phyloP scores from a whole-genome alignment of 2,888 invertebrate genomes.

The Limnephilus rhombicus region DNA sequence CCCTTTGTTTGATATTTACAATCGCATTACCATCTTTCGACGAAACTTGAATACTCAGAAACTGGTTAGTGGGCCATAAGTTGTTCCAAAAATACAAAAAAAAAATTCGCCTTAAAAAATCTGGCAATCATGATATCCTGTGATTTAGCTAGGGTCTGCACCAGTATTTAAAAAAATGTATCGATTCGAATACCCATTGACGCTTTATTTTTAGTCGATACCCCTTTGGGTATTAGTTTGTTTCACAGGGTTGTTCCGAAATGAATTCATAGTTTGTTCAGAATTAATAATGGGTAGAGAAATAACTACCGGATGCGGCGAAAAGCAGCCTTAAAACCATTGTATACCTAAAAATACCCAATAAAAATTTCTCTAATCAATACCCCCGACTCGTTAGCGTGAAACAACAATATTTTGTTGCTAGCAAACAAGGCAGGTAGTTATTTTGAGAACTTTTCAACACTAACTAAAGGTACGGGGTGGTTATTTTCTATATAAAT shows the following conservation, averaged over 20 bases:
- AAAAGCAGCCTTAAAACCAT: background rate
- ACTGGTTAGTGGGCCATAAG: too few species aligned
- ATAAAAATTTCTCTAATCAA: background rate
- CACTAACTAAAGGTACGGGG: background rate
- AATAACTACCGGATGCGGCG: background rate
- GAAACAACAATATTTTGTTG: conserved; percentile 7
- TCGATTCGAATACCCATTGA: background rate
- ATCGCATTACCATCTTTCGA: too few species aligned
- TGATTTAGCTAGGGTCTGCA: too few species aligned
- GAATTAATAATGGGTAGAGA: background rate
- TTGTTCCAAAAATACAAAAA: too few species aligned
- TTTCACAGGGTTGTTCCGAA: background rate
- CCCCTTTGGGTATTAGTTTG: background rate
- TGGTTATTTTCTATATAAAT: background rate
- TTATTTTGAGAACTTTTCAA: background rate
- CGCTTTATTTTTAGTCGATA: background rate
- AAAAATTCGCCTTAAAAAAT: too few species aligned
- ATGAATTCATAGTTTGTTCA: background rate
- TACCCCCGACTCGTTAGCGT: background rate
- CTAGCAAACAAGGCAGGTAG: background rate
- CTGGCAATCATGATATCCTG: too few species aligned
- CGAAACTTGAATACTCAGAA: too few species aligned
- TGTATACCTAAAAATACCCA: background rate
- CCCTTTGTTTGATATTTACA: too few species aligned
- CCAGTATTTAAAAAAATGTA: background rate